phyloP scores from a whole-genome alignment of 2,113 vertebrate species.

The Forbesichthys papilliferus region DNA sequence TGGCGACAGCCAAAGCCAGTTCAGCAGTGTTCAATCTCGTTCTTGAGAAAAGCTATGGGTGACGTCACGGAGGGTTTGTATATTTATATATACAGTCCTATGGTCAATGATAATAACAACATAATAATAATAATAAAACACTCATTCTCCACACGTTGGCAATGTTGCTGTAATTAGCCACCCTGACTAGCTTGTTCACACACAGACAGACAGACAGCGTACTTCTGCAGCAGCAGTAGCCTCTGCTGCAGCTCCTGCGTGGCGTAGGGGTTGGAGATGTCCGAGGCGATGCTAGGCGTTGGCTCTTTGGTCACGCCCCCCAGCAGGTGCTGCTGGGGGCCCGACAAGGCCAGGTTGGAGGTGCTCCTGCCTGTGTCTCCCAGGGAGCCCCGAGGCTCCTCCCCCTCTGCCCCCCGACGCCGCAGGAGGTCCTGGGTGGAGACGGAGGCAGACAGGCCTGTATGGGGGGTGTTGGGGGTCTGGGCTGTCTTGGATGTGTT shows the following conservation, averaged over 20 bases:
- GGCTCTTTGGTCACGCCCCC: constrained; percentile 80
- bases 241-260: constrained; percentile 91
- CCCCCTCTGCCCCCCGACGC: constrained; percentile 28
- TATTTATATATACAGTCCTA: too few species aligned
- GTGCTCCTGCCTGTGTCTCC: constrained; percentile 76
- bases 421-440: constrained; percentile 47
- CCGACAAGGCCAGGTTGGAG: constrained; percentile 80
- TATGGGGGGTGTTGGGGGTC: constrained; percentile 1
- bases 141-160: too few species aligned
- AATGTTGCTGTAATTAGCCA: neutral
- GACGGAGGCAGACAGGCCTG: constrained; percentile 8
- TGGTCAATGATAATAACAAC: too few species aligned
- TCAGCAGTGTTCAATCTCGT: too few species aligned
- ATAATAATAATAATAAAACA: too few species aligned
- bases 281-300: constrained; percentile 95
- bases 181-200: neutral
- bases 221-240: constrained; percentile 91
- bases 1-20: too few species aligned
- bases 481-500: neutral
- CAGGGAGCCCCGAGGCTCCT: constrained; percentile 29
- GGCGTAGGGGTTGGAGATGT: constrained; percentile 90
- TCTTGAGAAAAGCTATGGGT: too few species aligned
- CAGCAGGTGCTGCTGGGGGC: constrained; percentile 80
- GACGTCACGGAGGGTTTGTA: too few species aligned
- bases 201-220: constrained; percentile 36